Percentiles rank a stretch among this genome's conserved stretches.
These are phyloP conservation scores for Hemibagrus guttatus DNA, from an alignment of 2,797 vertebrate species.

Conservation along the genomic window DNA sequence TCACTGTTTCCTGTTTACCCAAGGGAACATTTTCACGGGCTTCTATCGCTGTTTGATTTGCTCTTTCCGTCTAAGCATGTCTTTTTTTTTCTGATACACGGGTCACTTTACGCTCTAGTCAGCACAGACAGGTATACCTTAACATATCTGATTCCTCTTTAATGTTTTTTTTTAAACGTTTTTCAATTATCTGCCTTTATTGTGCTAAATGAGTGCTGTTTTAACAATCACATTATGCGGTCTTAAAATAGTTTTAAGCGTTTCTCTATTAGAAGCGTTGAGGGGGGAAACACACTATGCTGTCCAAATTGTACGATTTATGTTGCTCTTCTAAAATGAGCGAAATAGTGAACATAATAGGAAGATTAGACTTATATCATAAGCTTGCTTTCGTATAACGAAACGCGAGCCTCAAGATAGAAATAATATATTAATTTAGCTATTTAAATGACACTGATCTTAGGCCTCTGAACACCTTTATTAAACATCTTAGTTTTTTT, in stretches of 20 bases:
- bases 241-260: neutral
- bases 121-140: neutral
- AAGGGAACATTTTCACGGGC: constrained; percentile 50
- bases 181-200: neutral
- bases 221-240: neutral
- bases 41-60: constrained; percentile 56
- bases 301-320: neutral
- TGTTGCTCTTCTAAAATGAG: neutral
- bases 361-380: neutral
- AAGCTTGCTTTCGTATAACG: neutral
- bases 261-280: neutral
- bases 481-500: neutral
- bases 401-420: neutral
- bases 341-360: neutral
- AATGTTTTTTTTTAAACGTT: neutral
- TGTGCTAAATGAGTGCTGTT: neutral
- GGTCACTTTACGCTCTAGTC: constrained; percentile 16
- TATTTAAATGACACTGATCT: neutral
- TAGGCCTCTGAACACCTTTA: neutral
- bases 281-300: neutral
- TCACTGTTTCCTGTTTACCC: constrained; percentile 68
- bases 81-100: neutral
- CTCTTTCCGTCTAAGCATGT: constrained; percentile 1
- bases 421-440: neutral
- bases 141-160: neutral